Percentiles rank a stretch among this genome's conserved stretches.
These are phyloP conservation scores for Vimba vimba DNA, from an alignment of 2,113 vertebrate species.

Conservation along the genomic window DNA sequence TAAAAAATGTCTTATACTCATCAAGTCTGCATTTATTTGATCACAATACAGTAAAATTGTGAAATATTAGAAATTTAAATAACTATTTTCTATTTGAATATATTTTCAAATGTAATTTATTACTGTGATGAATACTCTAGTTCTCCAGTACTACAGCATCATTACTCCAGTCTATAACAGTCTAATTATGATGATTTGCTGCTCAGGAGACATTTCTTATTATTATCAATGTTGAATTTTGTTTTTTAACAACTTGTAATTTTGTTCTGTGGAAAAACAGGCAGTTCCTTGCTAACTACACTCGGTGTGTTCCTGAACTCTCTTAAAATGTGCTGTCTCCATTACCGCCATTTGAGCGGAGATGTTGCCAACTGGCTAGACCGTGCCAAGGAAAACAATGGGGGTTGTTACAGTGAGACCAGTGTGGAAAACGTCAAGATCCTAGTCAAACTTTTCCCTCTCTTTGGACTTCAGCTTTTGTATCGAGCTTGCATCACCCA, in stretches of 20 bases:
- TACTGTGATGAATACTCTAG: too few species aligned
- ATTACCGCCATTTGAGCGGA: conserved; percentile 68
- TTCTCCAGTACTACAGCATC: too few species aligned
- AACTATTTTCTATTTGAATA: too few species aligned
- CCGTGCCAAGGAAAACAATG: conserved; percentile 83
- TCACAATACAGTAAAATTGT: too few species aligned
- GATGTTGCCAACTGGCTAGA: conserved; percentile 79
- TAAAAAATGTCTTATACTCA: too few species aligned
- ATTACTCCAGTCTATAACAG: too few species aligned
- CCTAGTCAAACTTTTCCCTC: conserved; percentile 81
- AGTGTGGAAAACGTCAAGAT: conserved; percentile 86
- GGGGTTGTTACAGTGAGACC: conserved; percentile 80
- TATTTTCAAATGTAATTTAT: too few species aligned
- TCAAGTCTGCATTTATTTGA: too few species aligned
- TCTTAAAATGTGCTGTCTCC: conserved; percentile 73
- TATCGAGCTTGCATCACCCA: conserved; percentile 86
- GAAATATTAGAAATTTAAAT: too few species aligned
- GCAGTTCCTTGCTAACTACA: conserved; percentile 76
- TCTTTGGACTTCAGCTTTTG: conserved; percentile 86
- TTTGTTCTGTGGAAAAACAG: conserved; percentile 52
- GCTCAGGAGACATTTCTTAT: too few species aligned
- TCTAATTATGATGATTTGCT: too few species aligned
- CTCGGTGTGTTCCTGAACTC: conserved; percentile 81
- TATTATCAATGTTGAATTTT: background rate
- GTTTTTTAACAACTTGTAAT: background rate